These are phyloP conservation scores for Galemys pyrenaicus DNA, from an alignment of 2,113 vertebrate species.

Conservation along the genomic window DNA sequence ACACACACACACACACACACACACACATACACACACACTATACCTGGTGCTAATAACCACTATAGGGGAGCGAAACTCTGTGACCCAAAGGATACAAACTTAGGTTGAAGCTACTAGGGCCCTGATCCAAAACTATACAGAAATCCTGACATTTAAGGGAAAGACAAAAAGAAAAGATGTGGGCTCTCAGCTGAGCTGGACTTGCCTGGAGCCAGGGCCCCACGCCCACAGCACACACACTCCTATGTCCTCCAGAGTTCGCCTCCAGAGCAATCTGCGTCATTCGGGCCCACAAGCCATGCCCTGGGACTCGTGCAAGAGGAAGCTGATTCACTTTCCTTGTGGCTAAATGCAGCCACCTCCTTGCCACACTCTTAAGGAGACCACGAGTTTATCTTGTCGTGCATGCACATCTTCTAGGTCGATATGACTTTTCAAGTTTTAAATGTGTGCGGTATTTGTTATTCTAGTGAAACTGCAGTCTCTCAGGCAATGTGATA, in stretches of 20 bases:
- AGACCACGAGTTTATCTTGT: not conserved
- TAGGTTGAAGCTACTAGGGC: not conserved
- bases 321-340: constrained; percentile 58
- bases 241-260: not conserved
- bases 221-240: fast-evolving
- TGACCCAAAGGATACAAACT: not conserved
- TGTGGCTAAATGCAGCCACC: not conserved
- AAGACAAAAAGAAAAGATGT: not conserved
- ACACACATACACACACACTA: too few relatives aligned
- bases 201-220: not conserved
- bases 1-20: too few relatives aligned
- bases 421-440: not conserved
- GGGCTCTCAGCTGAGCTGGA: not conserved
- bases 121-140: not conserved
- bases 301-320: constrained; percentile 22
- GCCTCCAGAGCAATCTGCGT: not conserved
- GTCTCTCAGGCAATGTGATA: not conserved
- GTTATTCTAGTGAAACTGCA: not conserved
- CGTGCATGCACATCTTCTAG: not conserved
- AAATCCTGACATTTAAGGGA: not conserved
- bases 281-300: not conserved
- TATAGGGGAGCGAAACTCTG: not conserved
- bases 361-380: not conserved
- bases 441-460: not conserved
- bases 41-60: too few relatives aligned